Conservation (phyloP, 1,140 invertebrate genomes). For the Anadara kagoshimensis region DNA sequence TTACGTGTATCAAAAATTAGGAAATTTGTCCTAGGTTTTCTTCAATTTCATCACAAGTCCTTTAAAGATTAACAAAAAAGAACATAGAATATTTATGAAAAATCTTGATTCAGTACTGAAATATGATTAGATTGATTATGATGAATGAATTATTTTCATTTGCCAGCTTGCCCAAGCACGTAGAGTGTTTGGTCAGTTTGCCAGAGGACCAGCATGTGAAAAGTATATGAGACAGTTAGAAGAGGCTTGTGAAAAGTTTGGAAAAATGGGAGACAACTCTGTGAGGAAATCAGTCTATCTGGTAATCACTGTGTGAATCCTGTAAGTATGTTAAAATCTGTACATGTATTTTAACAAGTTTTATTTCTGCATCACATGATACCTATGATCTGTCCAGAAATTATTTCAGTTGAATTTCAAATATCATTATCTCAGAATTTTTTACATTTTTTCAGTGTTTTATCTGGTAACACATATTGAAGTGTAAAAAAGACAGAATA, state of each 20-base stretch:
- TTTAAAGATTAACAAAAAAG: too few relatives aligned
- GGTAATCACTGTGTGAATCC: conserved; percentile 91
- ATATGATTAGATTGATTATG: too few relatives aligned
- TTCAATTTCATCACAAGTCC: too few relatives aligned
- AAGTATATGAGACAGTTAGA: conserved; percentile 84
- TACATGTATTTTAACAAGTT: too few relatives aligned
- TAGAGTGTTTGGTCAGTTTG: conserved; percentile 86
- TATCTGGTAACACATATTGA: too few relatives aligned
- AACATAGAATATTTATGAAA: too few relatives aligned
- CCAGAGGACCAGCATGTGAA: conserved; percentile 86
- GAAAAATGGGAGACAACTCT: conserved; percentile 88
- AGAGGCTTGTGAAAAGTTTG: conserved; percentile 87
- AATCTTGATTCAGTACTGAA: too few relatives aligned
- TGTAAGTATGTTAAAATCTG: conserved; percentile 70
- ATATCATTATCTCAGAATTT: neutral
- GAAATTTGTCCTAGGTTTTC: too few relatives aligned
- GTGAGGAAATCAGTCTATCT: conserved; percentile 92
- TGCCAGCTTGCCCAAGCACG: conserved; percentile 83
- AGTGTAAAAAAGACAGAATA: too few relatives aligned
- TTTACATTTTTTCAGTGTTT: neutral
- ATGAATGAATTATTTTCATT: too few relatives aligned
- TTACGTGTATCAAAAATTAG: too few relatives aligned
- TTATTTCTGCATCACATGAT: too few relatives aligned
- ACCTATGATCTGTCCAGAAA: neutral
- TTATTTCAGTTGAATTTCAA: neutral